Evolutionary conservation across 1,140 invertebrate genomes (phyloP).

Genomic region (Pseudobourletiella spinata): DNA sequence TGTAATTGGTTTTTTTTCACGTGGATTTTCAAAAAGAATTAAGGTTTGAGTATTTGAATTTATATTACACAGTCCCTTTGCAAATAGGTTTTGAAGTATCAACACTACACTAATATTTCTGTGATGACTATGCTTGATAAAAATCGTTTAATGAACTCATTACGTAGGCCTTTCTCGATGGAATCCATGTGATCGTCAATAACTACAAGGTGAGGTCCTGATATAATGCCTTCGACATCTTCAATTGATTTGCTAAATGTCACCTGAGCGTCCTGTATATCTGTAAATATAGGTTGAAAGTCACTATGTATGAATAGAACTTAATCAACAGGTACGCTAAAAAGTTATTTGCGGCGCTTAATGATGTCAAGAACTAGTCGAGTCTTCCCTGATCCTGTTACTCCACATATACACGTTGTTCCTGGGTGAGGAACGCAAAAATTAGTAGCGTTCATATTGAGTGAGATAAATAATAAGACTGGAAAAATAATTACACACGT

Average conservation of each 20-base stretch:
- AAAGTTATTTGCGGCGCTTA: background rate
- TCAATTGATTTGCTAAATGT: background rate
- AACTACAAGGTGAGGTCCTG: too few species aligned
- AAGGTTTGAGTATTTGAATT: background rate
- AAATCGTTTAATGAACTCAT: background rate
- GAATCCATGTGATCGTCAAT: background rate
- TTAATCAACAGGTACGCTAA: background rate
- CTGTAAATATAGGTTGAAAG: background rate
- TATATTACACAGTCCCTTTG: background rate
- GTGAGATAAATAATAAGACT: too few species aligned
- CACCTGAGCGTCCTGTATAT: background rate
- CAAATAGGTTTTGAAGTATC: background rate
- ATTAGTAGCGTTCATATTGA: too few species aligned
- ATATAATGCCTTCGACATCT: background rate
- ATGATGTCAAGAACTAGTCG: background rate
- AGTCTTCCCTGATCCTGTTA: background rate
- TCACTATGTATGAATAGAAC: background rate
- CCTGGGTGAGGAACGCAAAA: background rate
- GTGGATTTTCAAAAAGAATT: background rate
- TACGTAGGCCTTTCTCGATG: background rate
- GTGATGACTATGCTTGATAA: background rate
- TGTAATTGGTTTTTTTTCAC: background rate
- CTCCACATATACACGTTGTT: background rate
- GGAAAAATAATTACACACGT: background rate
- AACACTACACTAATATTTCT: background rate